These are phyloP conservation scores for Drosophila bifasciata DNA, from an alignment of 1,140 invertebrate species.

Conservation along the genomic window DNA sequence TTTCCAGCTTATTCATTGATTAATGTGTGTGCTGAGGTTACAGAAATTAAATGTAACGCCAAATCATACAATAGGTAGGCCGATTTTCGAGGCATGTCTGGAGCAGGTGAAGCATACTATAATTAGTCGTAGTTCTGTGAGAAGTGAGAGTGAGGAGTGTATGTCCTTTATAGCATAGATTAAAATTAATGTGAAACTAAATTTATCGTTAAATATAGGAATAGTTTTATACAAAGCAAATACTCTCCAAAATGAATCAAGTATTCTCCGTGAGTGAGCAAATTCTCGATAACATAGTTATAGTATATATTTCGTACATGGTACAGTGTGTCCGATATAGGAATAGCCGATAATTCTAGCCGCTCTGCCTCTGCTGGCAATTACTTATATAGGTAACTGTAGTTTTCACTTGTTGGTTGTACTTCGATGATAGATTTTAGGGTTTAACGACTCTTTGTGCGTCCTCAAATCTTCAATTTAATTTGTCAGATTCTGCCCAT, in stretches of 20 bases:
- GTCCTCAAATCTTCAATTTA: slow-evolving; percentile 9
- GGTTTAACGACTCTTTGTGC: slow-evolving; percentile 19
- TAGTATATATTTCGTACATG: slow-evolving; percentile 15
- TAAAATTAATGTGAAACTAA: slow-evolving; percentile 11
- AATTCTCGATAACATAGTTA: slow-evolving; percentile 38
- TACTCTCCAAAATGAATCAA: slow-evolving; percentile 25
- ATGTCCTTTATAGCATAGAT: slow-evolving; percentile 12
- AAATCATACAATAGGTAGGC: slow-evolving; percentile 8
- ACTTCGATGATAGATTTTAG: slow-evolving; percentile 32
- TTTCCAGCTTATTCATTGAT: slow-evolving; percentile 9
- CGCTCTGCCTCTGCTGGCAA: slow-evolving; percentile 11
- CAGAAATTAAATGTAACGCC: slow-evolving; percentile 4
- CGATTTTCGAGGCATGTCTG: background rate
- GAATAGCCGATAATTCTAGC: background rate
- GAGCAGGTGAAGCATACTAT: slow-evolving; percentile 25
- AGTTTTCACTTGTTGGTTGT: slow-evolving; percentile 40
- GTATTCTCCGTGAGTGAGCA: slow-evolving; percentile 36
- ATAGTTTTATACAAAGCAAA: slow-evolving; percentile 26
- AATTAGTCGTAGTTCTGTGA: slow-evolving; percentile 4
- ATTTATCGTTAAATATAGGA: slow-evolving; percentile 3
- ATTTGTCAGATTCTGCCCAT: slow-evolving; percentile 2
- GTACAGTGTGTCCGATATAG: slow-evolving; percentile 19
- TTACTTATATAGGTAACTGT: slow-evolving; percentile 48
- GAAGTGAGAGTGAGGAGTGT: slow-evolving; percentile 6
- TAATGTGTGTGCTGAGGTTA: slow-evolving; percentile 11